phyloP scores from a whole-genome alignment of 1,140 invertebrate genomes.

The Drosophila sucinea region DNA sequence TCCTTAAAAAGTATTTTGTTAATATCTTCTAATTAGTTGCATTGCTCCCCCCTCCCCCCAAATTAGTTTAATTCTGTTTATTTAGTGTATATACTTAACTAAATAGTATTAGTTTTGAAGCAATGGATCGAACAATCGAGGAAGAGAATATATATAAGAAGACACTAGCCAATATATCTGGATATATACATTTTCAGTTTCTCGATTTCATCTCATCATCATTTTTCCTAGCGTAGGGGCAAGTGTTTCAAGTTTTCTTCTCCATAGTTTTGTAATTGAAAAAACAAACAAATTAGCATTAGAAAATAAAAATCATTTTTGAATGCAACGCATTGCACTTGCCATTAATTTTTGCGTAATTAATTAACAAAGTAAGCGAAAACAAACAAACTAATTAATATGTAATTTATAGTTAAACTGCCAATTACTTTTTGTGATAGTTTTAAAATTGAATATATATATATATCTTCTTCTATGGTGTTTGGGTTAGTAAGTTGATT shows the following conservation, averaged over 20 bases:
- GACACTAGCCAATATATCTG: background rate
- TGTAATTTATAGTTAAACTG: conserved; percentile 67
- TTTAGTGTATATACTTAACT: conserved; percentile 58
- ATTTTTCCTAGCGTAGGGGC: background rate
- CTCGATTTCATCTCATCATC: conserved; percentile 2
- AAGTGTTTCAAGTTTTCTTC: background rate
- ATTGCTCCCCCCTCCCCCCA: conserved; percentile 27
- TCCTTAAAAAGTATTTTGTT: conserved; percentile 69
- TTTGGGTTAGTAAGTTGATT: conserved; percentile 68
- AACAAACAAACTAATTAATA: conserved; percentile 48
- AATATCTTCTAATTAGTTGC: conserved; percentile 48
- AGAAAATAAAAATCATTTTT: background rate
- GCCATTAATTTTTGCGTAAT: conserved; percentile 63
- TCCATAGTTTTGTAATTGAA: background rate
- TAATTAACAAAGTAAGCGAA: conserved; percentile 29
- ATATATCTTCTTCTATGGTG: conserved; percentile 63
- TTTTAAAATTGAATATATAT: conserved; percentile 65
- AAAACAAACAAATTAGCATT: background rate
- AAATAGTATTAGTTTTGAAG: conserved; percentile 8
- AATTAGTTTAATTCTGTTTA: conserved; percentile 59
- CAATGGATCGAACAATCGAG: background rate
- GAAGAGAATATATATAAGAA: background rate
- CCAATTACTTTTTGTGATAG: conserved; percentile 82
- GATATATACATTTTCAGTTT: background rate
- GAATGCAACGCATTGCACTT: conserved; percentile 63